Evolutionary conservation across 2,797 vertebrate species (phyloP).

Genomic region (Chiroxiphia lanceolata): DNA sequence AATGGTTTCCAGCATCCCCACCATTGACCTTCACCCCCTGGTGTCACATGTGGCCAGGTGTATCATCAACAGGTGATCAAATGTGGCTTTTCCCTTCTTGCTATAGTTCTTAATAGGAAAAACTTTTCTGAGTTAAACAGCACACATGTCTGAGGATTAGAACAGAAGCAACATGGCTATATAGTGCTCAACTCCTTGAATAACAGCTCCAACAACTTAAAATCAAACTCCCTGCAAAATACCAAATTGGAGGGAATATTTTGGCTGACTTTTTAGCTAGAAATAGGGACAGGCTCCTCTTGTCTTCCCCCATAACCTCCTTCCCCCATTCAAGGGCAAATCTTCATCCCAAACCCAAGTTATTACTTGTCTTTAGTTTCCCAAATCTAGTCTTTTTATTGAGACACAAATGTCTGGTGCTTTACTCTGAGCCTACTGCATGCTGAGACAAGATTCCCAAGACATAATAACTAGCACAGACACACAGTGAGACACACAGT

Average conservation of each 20-base stretch:
- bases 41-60: fast-evolving
- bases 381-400: background rate
- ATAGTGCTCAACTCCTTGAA: background rate
- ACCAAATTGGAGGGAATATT: background rate
- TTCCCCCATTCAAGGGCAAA: background rate
- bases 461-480: background rate
- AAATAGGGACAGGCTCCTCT: background rate
- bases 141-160: background rate
- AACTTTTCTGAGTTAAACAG: background rate
- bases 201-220: background rate
- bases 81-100: background rate
- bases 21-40: background rate
- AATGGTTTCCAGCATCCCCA: background rate
- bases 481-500: background rate
- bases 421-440: background rate
- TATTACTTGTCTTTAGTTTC: background rate
- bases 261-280: background rate
- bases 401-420: background rate
- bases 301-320: background rate
- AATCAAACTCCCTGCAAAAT: background rate
- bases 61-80: background rate
- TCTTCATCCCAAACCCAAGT: background rate
- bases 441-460: background rate
- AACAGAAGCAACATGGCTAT: background rate
- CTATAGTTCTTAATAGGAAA: background rate